Percentiles rank a stretch among this genome's conserved stretches.
Evolutionary conservation across 2,888 invertebrate genomes (phyloP).

Genomic region (Oconnorella tubifera): DNA sequence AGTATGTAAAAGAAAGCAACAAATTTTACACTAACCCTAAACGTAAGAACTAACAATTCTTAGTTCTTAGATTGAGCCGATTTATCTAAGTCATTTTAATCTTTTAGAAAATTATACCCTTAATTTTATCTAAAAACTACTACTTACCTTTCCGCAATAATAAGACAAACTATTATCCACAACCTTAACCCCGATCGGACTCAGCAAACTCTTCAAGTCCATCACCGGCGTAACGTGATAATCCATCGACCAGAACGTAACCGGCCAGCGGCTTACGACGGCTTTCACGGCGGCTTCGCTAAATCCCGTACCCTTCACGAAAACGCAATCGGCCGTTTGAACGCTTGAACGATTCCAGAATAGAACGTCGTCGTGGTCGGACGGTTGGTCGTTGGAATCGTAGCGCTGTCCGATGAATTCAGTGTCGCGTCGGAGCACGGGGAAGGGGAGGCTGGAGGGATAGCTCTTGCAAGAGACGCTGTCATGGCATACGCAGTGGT

Average conservation of each 20-base stretch:
- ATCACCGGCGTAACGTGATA: conserved; percentile 37
- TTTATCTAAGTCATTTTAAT: too few relatives aligned
- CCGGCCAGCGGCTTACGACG: conserved; percentile 29
- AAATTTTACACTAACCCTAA: too few relatives aligned
- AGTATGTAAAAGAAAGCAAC: too few relatives aligned
- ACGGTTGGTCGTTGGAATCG: conserved; percentile 35
- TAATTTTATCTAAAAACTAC: too few relatives aligned
- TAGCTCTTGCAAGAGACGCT: conserved; percentile 35
- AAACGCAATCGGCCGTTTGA: conserved; percentile 30
- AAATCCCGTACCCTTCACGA: conserved; percentile 36
- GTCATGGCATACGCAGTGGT: conserved; percentile 35
- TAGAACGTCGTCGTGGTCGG: conserved; percentile 19
- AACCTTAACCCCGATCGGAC: conserved; percentile 35
- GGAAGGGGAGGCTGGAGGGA: conserved; percentile 28
- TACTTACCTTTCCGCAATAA: conserved; percentile 31
- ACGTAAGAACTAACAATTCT: too few relatives aligned
- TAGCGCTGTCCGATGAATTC: conserved; percentile 34
- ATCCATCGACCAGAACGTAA: conserved; percentile 36
- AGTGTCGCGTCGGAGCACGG: conserved; percentile 29
- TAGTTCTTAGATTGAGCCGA: too few relatives aligned
- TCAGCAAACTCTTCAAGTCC: conserved; percentile 35
- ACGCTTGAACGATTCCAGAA: conserved; percentile 21
- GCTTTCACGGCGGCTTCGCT: conserved; percentile 26
- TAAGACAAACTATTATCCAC: conserved; percentile 38
- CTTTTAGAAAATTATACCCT: too few relatives aligned